phyloP scores from a whole-genome alignment of 1,140 invertebrate genomes.

The Caerostris extrusa region DNA sequence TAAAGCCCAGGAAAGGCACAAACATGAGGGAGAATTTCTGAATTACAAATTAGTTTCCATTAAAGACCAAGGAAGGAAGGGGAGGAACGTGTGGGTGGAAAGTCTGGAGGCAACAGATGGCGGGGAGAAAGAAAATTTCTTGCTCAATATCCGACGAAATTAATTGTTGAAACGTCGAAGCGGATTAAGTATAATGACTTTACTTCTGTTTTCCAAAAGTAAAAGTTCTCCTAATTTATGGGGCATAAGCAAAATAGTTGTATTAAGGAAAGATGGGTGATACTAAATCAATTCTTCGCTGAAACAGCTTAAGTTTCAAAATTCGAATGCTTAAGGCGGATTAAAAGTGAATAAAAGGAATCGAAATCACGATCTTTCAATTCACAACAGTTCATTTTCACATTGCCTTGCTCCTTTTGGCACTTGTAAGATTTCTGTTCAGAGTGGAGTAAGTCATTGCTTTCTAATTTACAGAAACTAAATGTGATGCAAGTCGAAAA shows the following conservation, averaged over 20 bases:
- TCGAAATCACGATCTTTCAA: neutral
- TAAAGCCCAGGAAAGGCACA: conserved; percentile 7
- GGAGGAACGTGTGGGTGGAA: neutral
- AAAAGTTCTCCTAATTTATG: conserved; percentile 74
- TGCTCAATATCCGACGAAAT: conserved; percentile 67
- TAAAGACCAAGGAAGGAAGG: neutral
- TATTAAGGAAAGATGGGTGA: conserved; percentile 22
- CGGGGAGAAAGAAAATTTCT: conserved; percentile 58
- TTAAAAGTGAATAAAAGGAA: neutral
- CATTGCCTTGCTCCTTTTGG: neutral
- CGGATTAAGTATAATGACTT: conserved; percentile 60
- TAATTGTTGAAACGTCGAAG: conserved; percentile 62
- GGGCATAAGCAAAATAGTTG: conserved; percentile 22
- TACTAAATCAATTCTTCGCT: conserved; percentile 36
- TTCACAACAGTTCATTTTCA: neutral
- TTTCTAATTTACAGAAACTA: neutral
- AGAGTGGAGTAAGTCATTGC: neutral
- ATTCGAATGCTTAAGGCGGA: neutral
- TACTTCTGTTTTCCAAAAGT: conserved; percentile 52
- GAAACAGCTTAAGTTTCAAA: neutral
- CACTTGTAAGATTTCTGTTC: neutral
- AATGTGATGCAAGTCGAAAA: neutral
- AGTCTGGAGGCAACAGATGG: conserved; percentile 67
- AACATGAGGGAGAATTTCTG: conserved; percentile 57
- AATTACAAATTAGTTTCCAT: conserved; percentile 73